Evolutionary conservation across 2,113 vertebrate genomes (phyloP).

Genomic region (Mormoops blainvillei): DNA sequence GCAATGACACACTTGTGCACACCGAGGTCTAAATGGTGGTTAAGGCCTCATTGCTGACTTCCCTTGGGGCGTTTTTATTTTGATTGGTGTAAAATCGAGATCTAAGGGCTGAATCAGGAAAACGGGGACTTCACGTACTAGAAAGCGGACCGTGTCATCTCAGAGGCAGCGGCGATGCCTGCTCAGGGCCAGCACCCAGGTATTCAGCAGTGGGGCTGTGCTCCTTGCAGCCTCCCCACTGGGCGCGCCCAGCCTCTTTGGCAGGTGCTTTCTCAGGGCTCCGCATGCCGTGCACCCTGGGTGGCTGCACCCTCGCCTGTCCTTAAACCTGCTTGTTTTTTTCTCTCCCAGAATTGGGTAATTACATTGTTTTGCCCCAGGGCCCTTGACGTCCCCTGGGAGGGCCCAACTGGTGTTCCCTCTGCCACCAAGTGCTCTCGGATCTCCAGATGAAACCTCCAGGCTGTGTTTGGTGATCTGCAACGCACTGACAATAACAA

Average conservation of each 20-base stretch:
- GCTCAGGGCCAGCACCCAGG: background rate
- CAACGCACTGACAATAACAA: background rate
- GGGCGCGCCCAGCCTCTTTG: fast-evolving
- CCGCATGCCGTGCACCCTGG: background rate
- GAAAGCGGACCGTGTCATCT: background rate
- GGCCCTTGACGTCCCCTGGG: background rate
- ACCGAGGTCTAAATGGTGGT: too few relatives aligned
- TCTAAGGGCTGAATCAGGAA: background rate
- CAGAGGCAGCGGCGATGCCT: fast-evolving
- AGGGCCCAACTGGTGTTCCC: background rate
- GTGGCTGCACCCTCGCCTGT: too few relatives aligned
- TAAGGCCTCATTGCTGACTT: background rate
- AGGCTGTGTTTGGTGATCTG: background rate
- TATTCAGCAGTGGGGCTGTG: background rate
- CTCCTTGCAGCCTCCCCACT: background rate
- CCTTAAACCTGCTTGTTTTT: background rate
- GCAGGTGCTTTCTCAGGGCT: background rate
- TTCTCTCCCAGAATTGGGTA: background rate
- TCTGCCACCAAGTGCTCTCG: background rate
- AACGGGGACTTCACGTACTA: background rate
- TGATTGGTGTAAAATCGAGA: background rate
- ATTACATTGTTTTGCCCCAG: background rate
- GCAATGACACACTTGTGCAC: background rate
- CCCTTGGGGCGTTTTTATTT: background rate
- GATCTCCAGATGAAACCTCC: background rate